These are phyloP conservation scores for Drosophila infuscata DNA, from an alignment of 2,888 invertebrate species.

Conservation along the genomic window DNA sequence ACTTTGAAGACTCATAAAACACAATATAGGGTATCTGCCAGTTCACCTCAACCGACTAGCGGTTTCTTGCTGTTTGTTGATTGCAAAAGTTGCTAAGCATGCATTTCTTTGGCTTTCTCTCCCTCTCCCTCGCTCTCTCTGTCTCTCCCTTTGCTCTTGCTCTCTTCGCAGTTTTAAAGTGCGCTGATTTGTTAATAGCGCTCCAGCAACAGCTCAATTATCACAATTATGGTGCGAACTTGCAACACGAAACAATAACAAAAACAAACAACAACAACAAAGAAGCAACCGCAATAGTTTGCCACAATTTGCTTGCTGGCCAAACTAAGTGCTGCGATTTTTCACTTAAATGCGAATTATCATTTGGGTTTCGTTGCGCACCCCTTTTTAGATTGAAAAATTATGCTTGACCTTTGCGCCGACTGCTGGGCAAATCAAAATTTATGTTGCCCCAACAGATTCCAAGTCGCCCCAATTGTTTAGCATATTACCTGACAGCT, in stretches of 20 bases:
- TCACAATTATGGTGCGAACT: slow-evolving; percentile 44
- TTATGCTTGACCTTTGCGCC: slow-evolving; percentile 69
- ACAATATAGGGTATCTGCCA: background rate
- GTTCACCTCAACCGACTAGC: background rate
- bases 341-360: slow-evolving; percentile 59
- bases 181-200: slow-evolving; percentile 48
- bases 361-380: slow-evolving; percentile 26
- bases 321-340: slow-evolving; percentile 58
- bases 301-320: slow-evolving; percentile 37
- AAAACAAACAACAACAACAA: background rate
- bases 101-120: slow-evolving; percentile 5
- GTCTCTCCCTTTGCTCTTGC: background rate
- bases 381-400: slow-evolving; percentile 64
- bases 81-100: slow-evolving; percentile 60
- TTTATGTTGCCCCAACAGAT: slow-evolving; percentile 49
- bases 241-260: slow-evolving; percentile 14
- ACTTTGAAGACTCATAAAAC: too few species aligned
- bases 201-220: slow-evolving; percentile 47
- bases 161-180: slow-evolving; percentile 39
- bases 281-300: slow-evolving; percentile 8
- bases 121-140: too few species aligned
- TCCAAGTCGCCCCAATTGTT: slow-evolving; percentile 34
- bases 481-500: slow-evolving; percentile 59
- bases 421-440: slow-evolving; percentile 53
- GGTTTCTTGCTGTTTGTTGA: slow-evolving; percentile 49